These are phyloP conservation scores for Sinodicranocentrus sp. DNA, from an alignment of 2,888 invertebrate genomes.

Conservation along the genomic window DNA sequence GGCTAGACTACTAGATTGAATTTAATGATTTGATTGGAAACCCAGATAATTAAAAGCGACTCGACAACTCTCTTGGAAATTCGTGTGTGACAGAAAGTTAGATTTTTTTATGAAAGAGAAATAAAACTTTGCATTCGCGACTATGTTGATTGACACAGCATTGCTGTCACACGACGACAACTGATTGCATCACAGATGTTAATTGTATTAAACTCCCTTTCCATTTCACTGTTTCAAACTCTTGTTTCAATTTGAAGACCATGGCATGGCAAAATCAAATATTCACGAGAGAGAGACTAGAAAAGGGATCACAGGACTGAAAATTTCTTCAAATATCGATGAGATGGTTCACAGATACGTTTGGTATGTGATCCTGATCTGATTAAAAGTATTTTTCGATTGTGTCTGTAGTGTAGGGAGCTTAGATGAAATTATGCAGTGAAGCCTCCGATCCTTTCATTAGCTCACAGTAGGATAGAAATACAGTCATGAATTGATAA, in stretches of 20 bases:
- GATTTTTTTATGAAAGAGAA: slow-evolving; percentile 17
- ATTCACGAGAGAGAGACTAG: slow-evolving; percentile 37
- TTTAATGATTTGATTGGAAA: slow-evolving; percentile 3
- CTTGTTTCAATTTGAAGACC: slow-evolving; percentile 40
- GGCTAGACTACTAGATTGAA: slow-evolving; percentile 1
- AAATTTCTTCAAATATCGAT: slow-evolving; percentile 53
- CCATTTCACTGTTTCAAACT: slow-evolving; percentile 15
- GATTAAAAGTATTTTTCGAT: slow-evolving; percentile 22
- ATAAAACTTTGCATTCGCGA: neutral
- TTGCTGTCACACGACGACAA: slow-evolving; percentile 48
- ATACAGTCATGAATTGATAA: slow-evolving; percentile 55
- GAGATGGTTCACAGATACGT: slow-evolving; percentile 54
- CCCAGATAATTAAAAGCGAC: neutral
- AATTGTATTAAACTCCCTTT: slow-evolving; percentile 62
- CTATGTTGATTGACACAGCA: slow-evolving; percentile 37
- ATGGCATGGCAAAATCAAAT: slow-evolving; percentile 15
- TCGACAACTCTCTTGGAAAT: slow-evolving; percentile 7
- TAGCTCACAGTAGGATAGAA: slow-evolving; percentile 49
- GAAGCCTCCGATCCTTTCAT: slow-evolving; percentile 39
- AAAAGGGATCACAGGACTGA: slow-evolving; percentile 18
- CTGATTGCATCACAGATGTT: slow-evolving; percentile 48
- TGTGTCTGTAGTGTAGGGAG: neutral
- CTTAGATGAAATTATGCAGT: neutral
- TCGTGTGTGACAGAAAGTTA: slow-evolving; percentile 1
- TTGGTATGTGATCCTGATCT: slow-evolving; percentile 34